Evolutionary conservation across 2,797 vertebrate genomes (phyloP).

Genomic region (Hippoglossus hippoglossus): DNA sequence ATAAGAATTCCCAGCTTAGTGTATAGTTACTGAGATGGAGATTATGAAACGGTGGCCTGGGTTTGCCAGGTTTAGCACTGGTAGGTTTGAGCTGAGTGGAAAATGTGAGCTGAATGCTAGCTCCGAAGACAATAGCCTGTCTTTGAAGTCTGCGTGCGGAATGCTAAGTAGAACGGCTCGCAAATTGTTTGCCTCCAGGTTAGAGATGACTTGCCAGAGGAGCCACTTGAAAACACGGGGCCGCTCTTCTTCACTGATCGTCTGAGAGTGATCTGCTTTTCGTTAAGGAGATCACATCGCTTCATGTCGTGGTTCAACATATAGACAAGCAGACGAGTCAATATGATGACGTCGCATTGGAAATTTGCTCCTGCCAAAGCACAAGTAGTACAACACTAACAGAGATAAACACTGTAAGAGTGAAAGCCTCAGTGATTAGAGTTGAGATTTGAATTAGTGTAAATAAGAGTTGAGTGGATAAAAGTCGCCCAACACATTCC

Average conservation of each 20-base stretch:
- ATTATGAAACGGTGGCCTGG: constrained; percentile 12
- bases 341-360: not conserved
- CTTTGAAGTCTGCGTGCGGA: constrained; percentile 74
- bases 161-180: constrained; percentile 76
- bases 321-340: not conserved
- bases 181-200: constrained; percentile 71
- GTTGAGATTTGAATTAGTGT: constrained; percentile 39
- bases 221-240: constrained; percentile 56
- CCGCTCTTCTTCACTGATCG: constrained; percentile 30
- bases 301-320: constrained; percentile 2
- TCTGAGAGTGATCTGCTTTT: constrained; percentile 2
- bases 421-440: constrained; percentile 41
- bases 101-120: constrained; percentile 54
- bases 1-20: constrained; percentile 6
- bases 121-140: constrained; percentile 58
- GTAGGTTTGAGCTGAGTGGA: constrained; percentile 53
- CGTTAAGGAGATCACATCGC: constrained; percentile 15
- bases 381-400: not conserved
- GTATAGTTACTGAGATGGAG: not conserved
- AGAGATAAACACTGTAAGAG: not conserved
- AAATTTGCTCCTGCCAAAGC: constrained; percentile 10
- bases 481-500: constrained; percentile 25
- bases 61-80: constrained; percentile 40
- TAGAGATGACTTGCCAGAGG: constrained; percentile 57
- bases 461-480: constrained; percentile 43